Evolutionary conservation across 2,797 vertebrate genomes (phyloP).

Genomic region (Microtus obscurus): DNA sequence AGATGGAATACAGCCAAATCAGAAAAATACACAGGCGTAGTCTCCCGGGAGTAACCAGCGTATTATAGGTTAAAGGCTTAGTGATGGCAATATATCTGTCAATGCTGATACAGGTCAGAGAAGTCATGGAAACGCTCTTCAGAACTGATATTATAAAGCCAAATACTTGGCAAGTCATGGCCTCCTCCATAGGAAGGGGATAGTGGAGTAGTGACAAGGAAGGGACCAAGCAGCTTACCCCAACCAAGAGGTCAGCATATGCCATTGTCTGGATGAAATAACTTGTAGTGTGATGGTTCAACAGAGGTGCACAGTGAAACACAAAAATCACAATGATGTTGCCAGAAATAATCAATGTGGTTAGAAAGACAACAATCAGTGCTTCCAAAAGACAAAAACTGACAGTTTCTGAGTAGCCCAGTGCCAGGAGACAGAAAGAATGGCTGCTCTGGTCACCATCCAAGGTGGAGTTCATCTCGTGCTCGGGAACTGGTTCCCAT

Average conservation of each 20-base stretch:
- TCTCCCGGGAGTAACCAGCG: conserved; percentile 95
- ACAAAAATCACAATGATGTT: conserved; percentile 98
- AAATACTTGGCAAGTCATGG: conserved; percentile 95
- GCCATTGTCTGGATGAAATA: conserved; percentile 99
- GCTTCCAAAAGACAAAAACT: conserved; percentile 96
- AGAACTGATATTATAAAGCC: conserved; percentile 97
- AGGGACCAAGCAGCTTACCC: conserved; percentile 97
- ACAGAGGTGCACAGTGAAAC: conserved; percentile 98
- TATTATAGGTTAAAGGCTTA: conserved; percentile 94
- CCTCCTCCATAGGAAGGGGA: conserved; percentile 92
- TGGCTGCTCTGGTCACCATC: conserved; percentile 92
- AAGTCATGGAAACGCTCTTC: conserved; percentile 98
- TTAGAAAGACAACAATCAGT: conserved; percentile 95
- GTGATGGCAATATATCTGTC: conserved; percentile 98
- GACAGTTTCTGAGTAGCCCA: conserved; percentile 93
- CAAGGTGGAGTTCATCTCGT: conserved; percentile 96
- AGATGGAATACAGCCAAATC: conserved; percentile 96
- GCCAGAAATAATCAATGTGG: conserved; percentile 96
- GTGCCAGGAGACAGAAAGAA: conserved; percentile 95
- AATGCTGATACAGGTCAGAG: conserved; percentile 96
- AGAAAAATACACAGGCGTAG: conserved; percentile 95
- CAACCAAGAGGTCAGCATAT: conserved; percentile 97
- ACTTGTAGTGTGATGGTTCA: conserved; percentile 98
- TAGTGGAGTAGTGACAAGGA: conserved; percentile 95
- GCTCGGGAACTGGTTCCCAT: conserved; percentile 85